phyloP scores from a whole-genome alignment of 2,113 vertebrate species.

The Perccottus glenii region DNA sequence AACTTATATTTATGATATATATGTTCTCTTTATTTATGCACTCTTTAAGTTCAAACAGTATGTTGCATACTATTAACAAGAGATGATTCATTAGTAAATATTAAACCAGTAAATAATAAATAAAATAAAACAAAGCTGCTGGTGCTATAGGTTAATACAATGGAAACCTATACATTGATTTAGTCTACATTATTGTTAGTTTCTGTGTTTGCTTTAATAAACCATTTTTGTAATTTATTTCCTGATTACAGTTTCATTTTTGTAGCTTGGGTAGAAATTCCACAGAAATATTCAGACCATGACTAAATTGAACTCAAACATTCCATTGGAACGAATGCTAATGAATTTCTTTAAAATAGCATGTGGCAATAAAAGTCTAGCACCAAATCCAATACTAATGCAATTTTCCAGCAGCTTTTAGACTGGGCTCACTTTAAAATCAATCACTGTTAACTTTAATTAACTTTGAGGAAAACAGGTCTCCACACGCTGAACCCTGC shows the following conservation, averaged over 20 bases:
- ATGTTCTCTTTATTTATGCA: no score
- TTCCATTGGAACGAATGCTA: conserved; percentile 16
- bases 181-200: no score
- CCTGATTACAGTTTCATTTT: neutral
- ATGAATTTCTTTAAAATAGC: conserved; percentile 38
- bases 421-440: conserved; percentile 33
- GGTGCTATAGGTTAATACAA: no score
- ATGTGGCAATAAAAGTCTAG: conserved; percentile 25
- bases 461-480: conserved; percentile 37
- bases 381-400: conserved; percentile 30
- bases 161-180: no score
- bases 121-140: no score
- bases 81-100: no score
- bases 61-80: no score
- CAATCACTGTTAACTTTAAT: conserved; percentile 46
- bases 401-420: conserved; percentile 17
- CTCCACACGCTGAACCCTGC: conserved; percentile 13
- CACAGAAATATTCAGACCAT: conserved; percentile 26
- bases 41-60: no score
- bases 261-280: conserved; percentile 4
- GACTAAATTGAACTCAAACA: conserved; percentile 25
- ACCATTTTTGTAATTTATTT: neutral
- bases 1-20: no score
- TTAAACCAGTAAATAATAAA: no score
- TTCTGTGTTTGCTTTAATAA: neutral